A percentile compares a stretch with the other conserved stretches of the same genome.
Conservation (phyloP, 2,888 invertebrate species). For the Bursaphelenchus okinawaensis region DNA sequence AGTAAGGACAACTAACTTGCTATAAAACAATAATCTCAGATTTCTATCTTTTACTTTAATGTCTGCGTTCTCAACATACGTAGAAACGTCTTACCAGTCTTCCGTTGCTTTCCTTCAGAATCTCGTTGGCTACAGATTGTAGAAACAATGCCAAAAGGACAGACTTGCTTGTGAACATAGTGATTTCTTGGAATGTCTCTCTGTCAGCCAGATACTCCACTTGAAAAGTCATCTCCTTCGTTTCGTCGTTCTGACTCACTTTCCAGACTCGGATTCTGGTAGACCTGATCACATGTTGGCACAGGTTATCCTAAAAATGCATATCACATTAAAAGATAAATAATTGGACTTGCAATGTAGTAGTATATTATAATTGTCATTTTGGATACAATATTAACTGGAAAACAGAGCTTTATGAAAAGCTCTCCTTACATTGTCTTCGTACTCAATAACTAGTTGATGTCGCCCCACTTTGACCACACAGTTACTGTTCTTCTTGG, state of each 20-base stretch:
- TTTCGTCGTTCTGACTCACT: slow-evolving; percentile 62
- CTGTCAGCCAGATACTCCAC: slow-evolving; percentile 46
- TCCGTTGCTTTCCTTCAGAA: slow-evolving; percentile 60
- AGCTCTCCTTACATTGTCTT: slow-evolving; percentile 21
- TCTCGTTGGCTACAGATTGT: slow-evolving; percentile 85
- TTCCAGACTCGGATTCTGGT: slow-evolving; percentile 96
- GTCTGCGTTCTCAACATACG: too few species aligned
- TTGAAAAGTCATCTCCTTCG: slow-evolving; percentile 41
- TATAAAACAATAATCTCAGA: too few species aligned
- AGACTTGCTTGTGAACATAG: slow-evolving; percentile 62
- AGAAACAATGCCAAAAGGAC: slow-evolving; percentile 91
- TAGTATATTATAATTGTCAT: too few species aligned
- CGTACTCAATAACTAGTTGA: slow-evolving; percentile 40
- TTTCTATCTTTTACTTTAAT: too few species aligned
- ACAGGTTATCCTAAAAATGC: slow-evolving; percentile 16
- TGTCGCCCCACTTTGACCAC: slow-evolving; percentile 72
- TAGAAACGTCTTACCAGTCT: slow-evolving; percentile 8
- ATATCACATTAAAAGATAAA: neutral
- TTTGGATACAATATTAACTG: too few species aligned
- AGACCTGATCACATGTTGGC: slow-evolving; percentile 58
- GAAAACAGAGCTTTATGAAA: too few species aligned
- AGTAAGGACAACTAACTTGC: too few species aligned
- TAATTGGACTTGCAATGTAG: too few species aligned
- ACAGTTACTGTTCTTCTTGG: slow-evolving; percentile 64
- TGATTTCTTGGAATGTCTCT: slow-evolving; percentile 70